Percentiles rank a stretch among this genome's conserved stretches.
Conservation (phyloP, 1,140 invertebrate genomes). For the Aphaenogaster ashmeadi region DNA sequence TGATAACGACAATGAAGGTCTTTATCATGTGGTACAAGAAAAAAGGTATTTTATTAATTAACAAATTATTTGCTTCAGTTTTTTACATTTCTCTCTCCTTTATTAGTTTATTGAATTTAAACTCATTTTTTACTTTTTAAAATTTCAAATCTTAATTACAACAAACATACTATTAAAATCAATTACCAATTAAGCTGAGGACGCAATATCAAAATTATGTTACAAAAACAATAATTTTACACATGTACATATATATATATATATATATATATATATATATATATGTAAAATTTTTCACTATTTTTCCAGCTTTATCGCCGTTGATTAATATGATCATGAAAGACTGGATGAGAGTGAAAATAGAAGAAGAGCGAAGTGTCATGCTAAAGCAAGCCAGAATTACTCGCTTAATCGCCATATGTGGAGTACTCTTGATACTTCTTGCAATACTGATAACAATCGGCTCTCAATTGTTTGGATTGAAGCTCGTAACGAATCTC, state of each 20-base stretch:
- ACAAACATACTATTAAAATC: not conserved
- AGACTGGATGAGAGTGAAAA: constrained; percentile 51
- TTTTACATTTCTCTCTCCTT: not conserved
- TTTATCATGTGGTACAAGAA: constrained; percentile 15
- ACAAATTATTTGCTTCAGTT: not conserved
- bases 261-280: too few species aligned
- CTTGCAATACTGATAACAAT: not conserved
- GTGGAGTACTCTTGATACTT: not conserved
- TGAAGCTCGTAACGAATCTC: constrained; percentile 6
- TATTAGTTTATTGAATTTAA: not conserved
- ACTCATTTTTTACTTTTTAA: not conserved
- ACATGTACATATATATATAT: not conserved
- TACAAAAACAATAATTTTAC: not conserved
- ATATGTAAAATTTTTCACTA: not conserved
- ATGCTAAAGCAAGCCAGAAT: constrained; percentile 22
- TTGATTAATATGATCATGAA: constrained; percentile 45
- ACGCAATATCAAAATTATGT: not conserved
- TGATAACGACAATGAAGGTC: constrained; percentile 19
- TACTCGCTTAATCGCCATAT: not conserved
- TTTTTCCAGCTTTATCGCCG: constrained; percentile 4
- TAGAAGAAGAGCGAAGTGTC: constrained; percentile 26
- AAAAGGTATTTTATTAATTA: constrained; percentile 18
- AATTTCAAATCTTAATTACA: not conserved
- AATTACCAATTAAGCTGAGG: not conserved
- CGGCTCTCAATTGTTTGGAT: not conserved